phyloP scores from a whole-genome alignment of 2,113 vertebrate species.

The Anolis carolinensis region DNA sequence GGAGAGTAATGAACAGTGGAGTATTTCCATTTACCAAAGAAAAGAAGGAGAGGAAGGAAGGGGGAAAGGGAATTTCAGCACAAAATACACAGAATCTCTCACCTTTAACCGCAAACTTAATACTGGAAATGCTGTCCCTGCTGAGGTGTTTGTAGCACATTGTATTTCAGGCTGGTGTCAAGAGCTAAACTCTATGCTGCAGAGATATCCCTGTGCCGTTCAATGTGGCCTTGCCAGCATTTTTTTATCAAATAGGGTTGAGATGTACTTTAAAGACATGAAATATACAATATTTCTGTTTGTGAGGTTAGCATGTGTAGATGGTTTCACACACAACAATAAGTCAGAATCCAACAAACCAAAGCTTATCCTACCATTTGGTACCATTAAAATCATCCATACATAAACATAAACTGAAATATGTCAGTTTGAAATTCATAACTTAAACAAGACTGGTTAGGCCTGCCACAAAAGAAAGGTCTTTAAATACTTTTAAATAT shows the following conservation, averaged over 20 bases:
- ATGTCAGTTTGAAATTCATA: not conserved
- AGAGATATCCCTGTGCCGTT: not conserved
- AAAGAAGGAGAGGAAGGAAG: not conserved
- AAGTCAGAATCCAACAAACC: too few relatives aligned
- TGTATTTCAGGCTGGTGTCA: constrained; percentile 46
- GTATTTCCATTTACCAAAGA: constrained; percentile 71
- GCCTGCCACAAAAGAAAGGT: too few relatives aligned
- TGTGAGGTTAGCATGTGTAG: too few relatives aligned
- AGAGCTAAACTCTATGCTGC: constrained; percentile 4
- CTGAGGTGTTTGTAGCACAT: constrained; percentile 1
- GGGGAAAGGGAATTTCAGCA: constrained; percentile 8
- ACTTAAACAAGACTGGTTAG: too few relatives aligned
- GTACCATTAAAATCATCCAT: too few relatives aligned
- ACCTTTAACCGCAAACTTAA: constrained; percentile 61
- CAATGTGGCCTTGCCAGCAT: not conserved
- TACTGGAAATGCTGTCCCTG: constrained; percentile 38
- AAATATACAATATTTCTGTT: too few relatives aligned
- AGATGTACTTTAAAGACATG: not conserved
- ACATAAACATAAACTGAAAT: too few relatives aligned
- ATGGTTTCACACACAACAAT: too few relatives aligned
- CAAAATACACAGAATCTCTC: constrained; percentile 62
- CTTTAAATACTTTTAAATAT: not conserved
- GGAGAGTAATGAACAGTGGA: constrained; percentile 77
- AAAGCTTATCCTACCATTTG: too few relatives aligned
- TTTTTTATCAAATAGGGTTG: too few relatives aligned